phyloP scores from a whole-genome alignment of 2,797 vertebrate genomes.

The Pteronotus mesoamericanus region DNA sequence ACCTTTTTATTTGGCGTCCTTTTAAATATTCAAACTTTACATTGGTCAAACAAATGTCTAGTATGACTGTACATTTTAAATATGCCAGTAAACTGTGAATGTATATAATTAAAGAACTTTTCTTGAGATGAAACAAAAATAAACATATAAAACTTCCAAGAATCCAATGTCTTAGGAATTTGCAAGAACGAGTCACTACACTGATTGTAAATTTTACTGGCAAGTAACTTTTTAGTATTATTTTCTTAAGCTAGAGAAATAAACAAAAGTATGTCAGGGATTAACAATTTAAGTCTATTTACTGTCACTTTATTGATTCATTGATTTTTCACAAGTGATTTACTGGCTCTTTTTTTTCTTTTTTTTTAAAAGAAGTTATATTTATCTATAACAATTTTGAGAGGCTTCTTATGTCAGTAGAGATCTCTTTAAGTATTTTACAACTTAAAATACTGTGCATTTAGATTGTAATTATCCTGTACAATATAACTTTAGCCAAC shows the following conservation, averaged over 20 bases:
- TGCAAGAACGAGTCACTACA: neutral
- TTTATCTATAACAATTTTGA: neutral
- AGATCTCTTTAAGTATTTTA: neutral
- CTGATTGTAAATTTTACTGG: conserved; percentile 2
- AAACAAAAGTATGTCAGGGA: neutral
- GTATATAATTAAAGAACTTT: neutral
- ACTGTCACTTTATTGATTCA: neutral
- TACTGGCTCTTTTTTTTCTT: neutral
- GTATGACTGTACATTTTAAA: neutral
- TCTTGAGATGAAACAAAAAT: neutral
- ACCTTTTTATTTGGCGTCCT: neutral
- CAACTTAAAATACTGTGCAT: neutral
- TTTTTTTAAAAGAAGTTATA: neutral
- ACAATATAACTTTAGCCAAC: neutral
- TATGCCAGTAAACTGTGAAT: neutral
- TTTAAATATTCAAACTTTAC: neutral
- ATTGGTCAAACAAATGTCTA: neutral
- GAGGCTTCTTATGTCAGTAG: neutral
- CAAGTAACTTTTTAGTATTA: neutral
- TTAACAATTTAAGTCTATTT: neutral
- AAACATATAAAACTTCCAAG: neutral
- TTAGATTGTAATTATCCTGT: neutral
- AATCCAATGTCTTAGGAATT: neutral
- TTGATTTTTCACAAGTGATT: neutral
- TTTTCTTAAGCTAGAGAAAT: neutral